Base-by-base conservation (phyloP, 2,888 invertebrate genomes). In the Trachelus stipa region DNA sequence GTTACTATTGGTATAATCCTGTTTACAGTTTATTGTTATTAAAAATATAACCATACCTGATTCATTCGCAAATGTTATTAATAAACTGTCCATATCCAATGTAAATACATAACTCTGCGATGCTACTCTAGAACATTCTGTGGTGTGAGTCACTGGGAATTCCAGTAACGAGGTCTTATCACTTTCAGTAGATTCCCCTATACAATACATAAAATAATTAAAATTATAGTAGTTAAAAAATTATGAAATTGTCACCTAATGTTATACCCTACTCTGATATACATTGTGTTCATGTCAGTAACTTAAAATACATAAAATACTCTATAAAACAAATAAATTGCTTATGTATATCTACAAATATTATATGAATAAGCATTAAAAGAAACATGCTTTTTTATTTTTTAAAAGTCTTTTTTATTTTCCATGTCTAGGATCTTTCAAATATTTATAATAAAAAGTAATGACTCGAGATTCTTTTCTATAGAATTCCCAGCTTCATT, bases 81-180 rank as follows among this genome's bases (percentile, higher is more conserved):
- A 93, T 87, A 96, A 91, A 84, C 95, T 95, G 91, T 96, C 95
- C 91, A 94, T 94, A 92, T 96, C 95, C 84, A 95, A 93, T 81
- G 95, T 94, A 88, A 96, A 95, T 85, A 96, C 93, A 91, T 96
- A 95, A 78, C 95, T 94, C 86, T 93, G 93, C 79, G 93, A 93
- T 74, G 95, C 95, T 82, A 96, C 94, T 88, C 94, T 93, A 82
- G 95, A 94, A 91, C 95, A 95, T 92, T 96, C 96, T 87, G 95
- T 95, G 86, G 93, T 94, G 81, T 93, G 92, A 90, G 94, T 94
- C 86, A 96, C 93, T 81, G 95, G 95, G 88, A 96, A 95, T 92
- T 96, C 96, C 86, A 95, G 91, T 87, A 95, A 92, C 89, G 85
- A 83, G 40, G 83, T 83, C 76, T 87, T 85, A 11, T 90, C 90